Evolutionary conservation across 2,113 vertebrate genomes (phyloP).

Genomic region (Sphyrna mokarran): DNA sequence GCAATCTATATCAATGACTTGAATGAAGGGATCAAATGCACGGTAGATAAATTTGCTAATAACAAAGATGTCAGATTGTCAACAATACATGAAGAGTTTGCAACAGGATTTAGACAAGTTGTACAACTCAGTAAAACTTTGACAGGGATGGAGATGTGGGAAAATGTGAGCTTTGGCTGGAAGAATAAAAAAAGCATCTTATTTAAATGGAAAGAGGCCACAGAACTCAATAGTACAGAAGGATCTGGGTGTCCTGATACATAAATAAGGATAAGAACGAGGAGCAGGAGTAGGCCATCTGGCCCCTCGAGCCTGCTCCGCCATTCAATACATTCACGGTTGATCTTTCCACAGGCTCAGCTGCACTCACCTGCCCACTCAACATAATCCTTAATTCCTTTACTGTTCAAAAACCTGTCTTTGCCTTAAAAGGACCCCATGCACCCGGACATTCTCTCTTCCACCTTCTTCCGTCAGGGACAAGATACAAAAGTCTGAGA

Average conservation of each 20-base stretch:
- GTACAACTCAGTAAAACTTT: neutral
- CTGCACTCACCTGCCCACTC: too few relatives aligned
- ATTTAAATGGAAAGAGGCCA: neutral
- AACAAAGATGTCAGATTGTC: neutral
- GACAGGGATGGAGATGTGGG: neutral
- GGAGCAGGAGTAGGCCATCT: too few relatives aligned
- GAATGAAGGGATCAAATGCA: neutral
- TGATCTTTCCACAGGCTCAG: too few relatives aligned
- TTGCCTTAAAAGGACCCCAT: too few relatives aligned
- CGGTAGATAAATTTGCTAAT: neutral
- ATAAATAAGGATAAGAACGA: neutral
- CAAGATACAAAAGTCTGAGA: too few relatives aligned
- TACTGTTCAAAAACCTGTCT: too few relatives aligned
- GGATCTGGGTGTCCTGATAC: neutral
- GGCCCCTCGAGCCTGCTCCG: too few relatives aligned
- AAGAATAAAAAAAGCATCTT: neutral
- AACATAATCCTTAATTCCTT: too few relatives aligned
- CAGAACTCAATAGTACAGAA: neutral
- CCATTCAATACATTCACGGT: too few relatives aligned
- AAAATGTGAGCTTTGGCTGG: neutral
- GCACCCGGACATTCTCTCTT: too few relatives aligned
- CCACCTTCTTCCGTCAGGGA: too few relatives aligned
- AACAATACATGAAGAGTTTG: neutral
- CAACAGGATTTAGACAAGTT: neutral
- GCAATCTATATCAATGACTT: neutral